A percentile compares a stretch with the other conserved stretches of the same genome.
These are phyloP conservation scores for Sphecodes monilicornis DNA, from an alignment of 2,888 invertebrate genomes.

Conservation along the genomic window DNA sequence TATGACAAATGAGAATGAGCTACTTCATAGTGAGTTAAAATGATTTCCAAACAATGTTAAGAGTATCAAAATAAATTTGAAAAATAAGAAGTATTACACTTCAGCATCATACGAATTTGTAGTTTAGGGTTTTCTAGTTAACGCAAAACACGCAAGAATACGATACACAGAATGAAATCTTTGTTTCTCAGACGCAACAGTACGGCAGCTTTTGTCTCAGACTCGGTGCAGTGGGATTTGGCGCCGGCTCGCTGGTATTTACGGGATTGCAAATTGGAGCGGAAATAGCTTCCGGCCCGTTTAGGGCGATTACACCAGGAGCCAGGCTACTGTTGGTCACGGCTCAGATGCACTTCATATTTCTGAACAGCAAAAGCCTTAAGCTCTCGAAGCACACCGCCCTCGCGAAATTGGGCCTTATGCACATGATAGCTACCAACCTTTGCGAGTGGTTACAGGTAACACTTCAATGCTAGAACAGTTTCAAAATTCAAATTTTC, in stretches of 20 bases:
- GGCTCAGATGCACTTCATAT: constrained; percentile 97
- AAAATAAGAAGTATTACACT: background rate
- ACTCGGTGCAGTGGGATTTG: constrained; percentile 91
- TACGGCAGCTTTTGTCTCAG: constrained; percentile 95
- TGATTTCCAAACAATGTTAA: background rate
- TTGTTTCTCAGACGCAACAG: constrained; percentile 83
- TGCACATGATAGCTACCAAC: constrained; percentile 98
- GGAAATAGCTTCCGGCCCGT: constrained; percentile 81
- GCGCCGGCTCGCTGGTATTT: constrained; percentile 87
- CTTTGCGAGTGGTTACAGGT: constrained; percentile 97
- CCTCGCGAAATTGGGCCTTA: constrained; percentile 94
- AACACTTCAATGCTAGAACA: background rate
- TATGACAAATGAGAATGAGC: no score
- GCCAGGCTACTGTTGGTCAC: constrained; percentile 93
- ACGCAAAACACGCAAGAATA: background rate
- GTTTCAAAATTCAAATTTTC: background rate
- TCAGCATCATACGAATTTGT: background rate
- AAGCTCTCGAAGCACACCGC: constrained; percentile 89
- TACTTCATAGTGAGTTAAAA: background rate
- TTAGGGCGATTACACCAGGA: constrained; percentile 92
- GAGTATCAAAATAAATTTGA: background rate
- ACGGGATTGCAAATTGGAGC: constrained; percentile 89
- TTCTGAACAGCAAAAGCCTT: constrained; percentile 93
- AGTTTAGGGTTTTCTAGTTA: constrained; percentile 27
- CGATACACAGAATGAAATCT: constrained; percentile 42